Conservation (phyloP, 2,888 invertebrate species). For the Heliconius charithonia region DNA sequence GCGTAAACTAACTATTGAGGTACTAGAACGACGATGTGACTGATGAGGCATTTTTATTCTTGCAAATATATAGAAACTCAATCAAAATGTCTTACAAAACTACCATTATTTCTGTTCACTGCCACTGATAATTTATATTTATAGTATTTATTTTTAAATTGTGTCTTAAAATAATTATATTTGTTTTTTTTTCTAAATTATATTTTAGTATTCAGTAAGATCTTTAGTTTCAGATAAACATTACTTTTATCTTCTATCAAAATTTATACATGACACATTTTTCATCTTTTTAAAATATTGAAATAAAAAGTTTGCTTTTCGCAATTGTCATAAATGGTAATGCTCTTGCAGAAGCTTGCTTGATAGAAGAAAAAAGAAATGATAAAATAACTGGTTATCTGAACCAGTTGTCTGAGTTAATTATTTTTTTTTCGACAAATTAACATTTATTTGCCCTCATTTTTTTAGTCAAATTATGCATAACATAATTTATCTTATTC, state of each 20-base stretch:
- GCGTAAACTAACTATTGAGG: conserved; percentile 53
- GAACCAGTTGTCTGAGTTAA: too few species aligned
- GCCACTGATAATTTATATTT: background rate
- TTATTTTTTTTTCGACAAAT: too few species aligned
- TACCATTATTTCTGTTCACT: background rate
- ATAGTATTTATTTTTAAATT: background rate
- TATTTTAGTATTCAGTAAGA: background rate
- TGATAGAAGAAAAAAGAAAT: background rate
- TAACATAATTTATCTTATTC: too few species aligned
- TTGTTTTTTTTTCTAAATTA: background rate
- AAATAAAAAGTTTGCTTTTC: conserved; percentile 20
- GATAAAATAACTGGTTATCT: background rate
- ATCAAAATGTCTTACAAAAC: background rate
- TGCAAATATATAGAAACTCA: background rate
- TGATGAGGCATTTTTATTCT: conserved; percentile 55
- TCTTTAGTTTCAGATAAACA: background rate
- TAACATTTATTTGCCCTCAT: too few species aligned
- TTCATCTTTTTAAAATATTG: background rate
- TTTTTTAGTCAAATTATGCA: too few species aligned
- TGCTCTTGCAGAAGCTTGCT: background rate
- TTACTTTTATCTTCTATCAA: conserved; percentile 21
- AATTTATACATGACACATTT: conserved; percentile 3
- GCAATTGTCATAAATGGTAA: background rate
- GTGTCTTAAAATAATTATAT: background rate
- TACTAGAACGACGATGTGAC: conserved; percentile 55